Base-by-base conservation (phyloP, 2,888 invertebrate species). In the Autographa pulchrina region DNA sequence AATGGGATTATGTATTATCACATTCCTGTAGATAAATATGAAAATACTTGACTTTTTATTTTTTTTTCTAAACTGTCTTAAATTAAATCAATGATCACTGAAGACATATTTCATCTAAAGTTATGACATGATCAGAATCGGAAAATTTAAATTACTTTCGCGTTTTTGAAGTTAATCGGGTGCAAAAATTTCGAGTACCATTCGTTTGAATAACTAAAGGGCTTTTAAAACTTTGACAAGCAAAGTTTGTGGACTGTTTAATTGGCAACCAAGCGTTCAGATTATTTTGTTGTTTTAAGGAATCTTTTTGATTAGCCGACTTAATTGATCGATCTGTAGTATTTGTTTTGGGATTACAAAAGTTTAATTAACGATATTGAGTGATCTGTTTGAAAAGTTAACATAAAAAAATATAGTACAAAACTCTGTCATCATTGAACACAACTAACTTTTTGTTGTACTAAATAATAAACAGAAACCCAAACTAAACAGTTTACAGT, bases 211-310 rank as follows among this genome's bases (percentile, higher is more conserved):
- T 70, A 75, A 63, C 56, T 80, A 25, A 66, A 69, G 20, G 31
- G 65, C 48, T 65, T 72, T 70, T 61, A 61, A 70, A 76, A 81
- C 35, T 83, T 70, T 35, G 65, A 64, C 62, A 58, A 72, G 48
- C 41, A 32, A 31, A 67, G 69, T 61, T 58, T 64, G 70, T 25
- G 41, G 31, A 75, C 54, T 63, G 72, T 75, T 43, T 61, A 72
- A 72, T 66, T 65, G 32, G 48, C 58, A 61, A 41, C 9, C 41
- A 31, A 25, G 41, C 13, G 41, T 67, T 70, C 60, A 18, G 35
- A 18, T 62, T 43, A 25, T 58, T 56, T 7, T 20, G 2, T 38
- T 38, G 11, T 18, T 66, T 35, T 54, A 0, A 43, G 25, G 62
- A 3, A 20, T 25, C 13, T 14, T 56, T 56, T 56, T 11, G 13